phyloP scores from a whole-genome alignment of 2,797 vertebrate species.

The Poliocrania exsul region DNA sequence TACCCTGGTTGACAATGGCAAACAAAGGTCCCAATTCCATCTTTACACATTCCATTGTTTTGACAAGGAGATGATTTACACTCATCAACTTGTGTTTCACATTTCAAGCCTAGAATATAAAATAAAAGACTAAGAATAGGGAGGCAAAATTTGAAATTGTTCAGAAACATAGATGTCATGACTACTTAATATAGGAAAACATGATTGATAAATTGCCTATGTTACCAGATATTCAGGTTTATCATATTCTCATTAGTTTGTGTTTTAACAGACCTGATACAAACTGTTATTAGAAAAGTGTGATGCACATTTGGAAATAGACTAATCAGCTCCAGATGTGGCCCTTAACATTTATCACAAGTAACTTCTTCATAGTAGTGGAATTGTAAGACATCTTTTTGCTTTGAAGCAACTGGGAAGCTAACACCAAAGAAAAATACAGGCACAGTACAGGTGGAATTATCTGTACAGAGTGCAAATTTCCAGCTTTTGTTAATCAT shows the following conservation, averaged over 20 bases:
- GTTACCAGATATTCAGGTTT: background rate
- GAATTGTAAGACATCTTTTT: background rate
- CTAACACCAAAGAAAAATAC: background rate
- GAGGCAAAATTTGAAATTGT: background rate
- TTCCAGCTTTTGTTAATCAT: background rate
- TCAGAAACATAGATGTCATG: background rate
- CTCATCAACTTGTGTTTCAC: slow-evolving; percentile 92
- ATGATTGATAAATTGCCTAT: fast-evolving
- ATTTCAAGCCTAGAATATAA: slow-evolving; percentile 89
- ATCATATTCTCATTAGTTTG: background rate
- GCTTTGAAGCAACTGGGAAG: background rate
- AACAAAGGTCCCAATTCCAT: slow-evolving; percentile 85
- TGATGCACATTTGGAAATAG: background rate
- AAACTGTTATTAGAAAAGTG: background rate
- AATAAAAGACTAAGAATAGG: background rate
- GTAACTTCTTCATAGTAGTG: background rate
- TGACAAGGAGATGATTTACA: slow-evolving; percentile 91
- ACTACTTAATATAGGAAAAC: background rate
- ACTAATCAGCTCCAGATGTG: background rate
- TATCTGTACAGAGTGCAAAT: background rate
- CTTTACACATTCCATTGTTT: slow-evolving; percentile 88
- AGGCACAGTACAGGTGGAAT: background rate
- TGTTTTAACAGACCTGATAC: background rate
- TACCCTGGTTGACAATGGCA: slow-evolving; percentile 92
- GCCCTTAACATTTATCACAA: background rate